Conservation (phyloP, 1,140 invertebrate genomes). For the Brachionus paranguensis region DNA sequence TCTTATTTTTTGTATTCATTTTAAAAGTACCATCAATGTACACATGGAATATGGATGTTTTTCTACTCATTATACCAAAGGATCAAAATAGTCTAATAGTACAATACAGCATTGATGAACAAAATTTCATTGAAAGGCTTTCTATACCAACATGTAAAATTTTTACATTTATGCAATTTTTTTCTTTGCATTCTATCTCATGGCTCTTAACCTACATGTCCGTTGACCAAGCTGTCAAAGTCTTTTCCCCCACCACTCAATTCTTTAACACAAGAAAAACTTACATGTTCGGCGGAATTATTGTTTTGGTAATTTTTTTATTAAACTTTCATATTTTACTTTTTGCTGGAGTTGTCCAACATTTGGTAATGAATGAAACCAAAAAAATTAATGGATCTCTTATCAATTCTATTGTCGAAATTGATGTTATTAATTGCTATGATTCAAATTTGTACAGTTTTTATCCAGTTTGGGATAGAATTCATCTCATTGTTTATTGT, state of each 20-base stretch:
- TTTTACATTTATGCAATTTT: slow-evolving; percentile 9
- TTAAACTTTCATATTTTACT: background rate
- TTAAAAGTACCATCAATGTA: background rate
- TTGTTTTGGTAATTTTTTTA: background rate
- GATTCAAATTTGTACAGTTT: background rate
- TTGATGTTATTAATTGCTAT: background rate
- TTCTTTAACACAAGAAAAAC: background rate
- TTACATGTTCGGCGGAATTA: background rate
- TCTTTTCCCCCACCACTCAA: background rate
- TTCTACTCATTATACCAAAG: background rate
- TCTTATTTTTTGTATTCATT: background rate
- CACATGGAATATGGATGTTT: slow-evolving; percentile 7
- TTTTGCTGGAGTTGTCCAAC: background rate
- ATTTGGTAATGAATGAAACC: background rate
- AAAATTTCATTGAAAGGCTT: background rate
- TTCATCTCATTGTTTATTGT: background rate
- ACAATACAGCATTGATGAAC: background rate
- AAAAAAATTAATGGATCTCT: background rate
- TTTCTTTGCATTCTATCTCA: background rate
- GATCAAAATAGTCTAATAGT: background rate
- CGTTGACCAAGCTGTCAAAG: background rate
- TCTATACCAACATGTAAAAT: slow-evolving; percentile 16
- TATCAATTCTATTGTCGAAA: background rate
- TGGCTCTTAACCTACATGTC: slow-evolving; percentile 3
- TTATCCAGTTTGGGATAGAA: slow-evolving; percentile 17